Conservation (phyloP, 2,888 invertebrate genomes). For the Tholera decimalis region DNA sequence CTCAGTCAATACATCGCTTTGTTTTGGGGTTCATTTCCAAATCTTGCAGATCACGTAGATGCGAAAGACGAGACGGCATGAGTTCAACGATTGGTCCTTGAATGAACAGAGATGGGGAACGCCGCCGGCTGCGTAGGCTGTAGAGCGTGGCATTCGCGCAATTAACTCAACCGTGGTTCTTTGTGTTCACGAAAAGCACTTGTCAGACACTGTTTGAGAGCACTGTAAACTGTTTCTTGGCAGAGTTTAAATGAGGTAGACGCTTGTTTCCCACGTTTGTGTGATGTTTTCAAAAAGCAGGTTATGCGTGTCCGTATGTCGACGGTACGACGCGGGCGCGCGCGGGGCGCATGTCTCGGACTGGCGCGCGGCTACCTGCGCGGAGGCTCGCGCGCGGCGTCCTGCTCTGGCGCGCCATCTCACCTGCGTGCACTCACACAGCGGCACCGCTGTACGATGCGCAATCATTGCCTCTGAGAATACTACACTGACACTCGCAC, state of each 20-base stretch:
- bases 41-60: conserved; percentile 75
- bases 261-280: conserved; percentile 51
- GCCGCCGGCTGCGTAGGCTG: conserved; percentile 89
- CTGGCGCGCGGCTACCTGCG: conserved; percentile 81
- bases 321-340: conserved; percentile 80
- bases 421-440: conserved; percentile 75
- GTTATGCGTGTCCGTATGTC: conserved; percentile 70
- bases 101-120: conserved; percentile 88
- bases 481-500: conserved; percentile 30
- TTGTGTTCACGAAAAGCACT: conserved; percentile 64
- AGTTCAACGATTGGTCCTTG: conserved; percentile 90
- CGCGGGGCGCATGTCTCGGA: conserved; percentile 82
- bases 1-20: conserved; percentile 76
- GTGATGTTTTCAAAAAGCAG: conserved; percentile 75
- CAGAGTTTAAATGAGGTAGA: conserved; percentile 36
- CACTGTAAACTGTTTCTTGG: conserved; percentile 38
- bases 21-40: conserved; percentile 80
- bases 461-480: conserved; percentile 65
- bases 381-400: conserved; percentile 77
- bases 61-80: conserved; percentile 82
- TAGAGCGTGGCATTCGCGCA: conserved; percentile 90
- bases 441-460: conserved; percentile 39
- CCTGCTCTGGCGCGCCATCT: conserved; percentile 81
- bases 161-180: conserved; percentile 75
- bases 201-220: conserved; percentile 58